Conservation (phyloP, 2,113 vertebrate genomes). For the Archocentrus centrarchus region DNA sequence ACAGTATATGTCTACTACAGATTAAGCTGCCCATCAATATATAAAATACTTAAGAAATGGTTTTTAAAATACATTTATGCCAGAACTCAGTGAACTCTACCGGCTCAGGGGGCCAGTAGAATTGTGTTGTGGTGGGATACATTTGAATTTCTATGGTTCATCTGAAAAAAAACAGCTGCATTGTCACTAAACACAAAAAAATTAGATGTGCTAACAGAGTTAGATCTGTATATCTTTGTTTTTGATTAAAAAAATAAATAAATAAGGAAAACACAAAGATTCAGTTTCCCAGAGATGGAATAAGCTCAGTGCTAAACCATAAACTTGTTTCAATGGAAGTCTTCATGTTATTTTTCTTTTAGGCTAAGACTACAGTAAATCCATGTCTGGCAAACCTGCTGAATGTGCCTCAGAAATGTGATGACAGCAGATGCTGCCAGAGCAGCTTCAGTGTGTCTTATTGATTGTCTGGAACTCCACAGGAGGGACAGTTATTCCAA, state of each 20-base stretch:
- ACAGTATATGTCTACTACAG: not conserved
- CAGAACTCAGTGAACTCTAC: not conserved
- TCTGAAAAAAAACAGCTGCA: not conserved
- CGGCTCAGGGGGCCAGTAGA: no score
- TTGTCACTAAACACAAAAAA: not conserved
- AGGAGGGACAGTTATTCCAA: not conserved
- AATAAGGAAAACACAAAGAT: not conserved
- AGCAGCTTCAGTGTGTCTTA: not conserved
- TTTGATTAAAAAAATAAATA: not conserved
- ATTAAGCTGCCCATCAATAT: not conserved
- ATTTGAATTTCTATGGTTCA: no score
- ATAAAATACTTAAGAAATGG: not conserved
- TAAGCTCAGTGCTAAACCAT: not conserved
- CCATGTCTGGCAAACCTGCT: not conserved
- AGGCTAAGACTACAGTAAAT: not conserved
- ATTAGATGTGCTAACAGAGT: not conserved
- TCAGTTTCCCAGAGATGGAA: not conserved
- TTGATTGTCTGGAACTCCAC: not conserved
- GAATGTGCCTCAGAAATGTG: not conserved
- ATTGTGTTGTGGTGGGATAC: no score
- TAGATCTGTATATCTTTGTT: not conserved
- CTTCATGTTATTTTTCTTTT: not conserved
- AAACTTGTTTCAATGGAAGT: not conserved
- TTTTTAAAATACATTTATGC: not conserved
- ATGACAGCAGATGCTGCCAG: not conserved